Evolutionary conservation across 2,888 invertebrate species (phyloP).

Genomic region (Folsomia manolachei): DNA sequence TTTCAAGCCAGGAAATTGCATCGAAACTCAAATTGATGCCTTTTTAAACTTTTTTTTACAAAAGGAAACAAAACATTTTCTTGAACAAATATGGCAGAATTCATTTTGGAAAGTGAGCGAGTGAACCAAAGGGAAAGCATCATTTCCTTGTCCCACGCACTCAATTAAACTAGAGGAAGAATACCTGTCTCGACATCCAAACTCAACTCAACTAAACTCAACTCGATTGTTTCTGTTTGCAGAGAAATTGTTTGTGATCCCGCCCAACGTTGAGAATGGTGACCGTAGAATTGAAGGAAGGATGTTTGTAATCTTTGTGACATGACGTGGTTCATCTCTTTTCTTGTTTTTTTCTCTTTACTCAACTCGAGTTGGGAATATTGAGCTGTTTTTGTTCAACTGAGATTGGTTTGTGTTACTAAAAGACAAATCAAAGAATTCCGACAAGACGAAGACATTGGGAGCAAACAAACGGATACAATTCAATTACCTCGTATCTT

Average conservation of each 20-base stretch:
- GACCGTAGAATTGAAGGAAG: no score
- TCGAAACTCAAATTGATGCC: background rate
- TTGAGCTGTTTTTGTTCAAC: background rate
- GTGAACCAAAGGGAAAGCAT: no score
- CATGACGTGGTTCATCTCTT: background rate
- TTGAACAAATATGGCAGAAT: no score
- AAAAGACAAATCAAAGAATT: background rate
- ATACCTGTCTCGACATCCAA: no score
- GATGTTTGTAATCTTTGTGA: background rate
- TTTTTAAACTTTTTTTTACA: background rate
- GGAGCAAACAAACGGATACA: background rate
- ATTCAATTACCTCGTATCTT: background rate
- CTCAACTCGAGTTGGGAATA: no score
- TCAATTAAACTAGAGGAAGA: no score
- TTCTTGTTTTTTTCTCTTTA: background rate
- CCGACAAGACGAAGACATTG: background rate
- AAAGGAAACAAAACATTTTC: no score
- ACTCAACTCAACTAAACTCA: background rate
- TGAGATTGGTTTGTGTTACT: slow-evolving; percentile 3
- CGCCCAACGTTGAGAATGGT: background rate
- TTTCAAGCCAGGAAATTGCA: no score
- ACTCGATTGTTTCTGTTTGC: background rate
- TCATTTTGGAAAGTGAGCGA: no score
- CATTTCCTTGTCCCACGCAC: no score
- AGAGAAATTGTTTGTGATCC: background rate